Evolutionary conservation across 2,888 invertebrate species (phyloP), one percentile per base, ranked within the genome.

Genomic region (Meghimatium bilineatum): DNA sequence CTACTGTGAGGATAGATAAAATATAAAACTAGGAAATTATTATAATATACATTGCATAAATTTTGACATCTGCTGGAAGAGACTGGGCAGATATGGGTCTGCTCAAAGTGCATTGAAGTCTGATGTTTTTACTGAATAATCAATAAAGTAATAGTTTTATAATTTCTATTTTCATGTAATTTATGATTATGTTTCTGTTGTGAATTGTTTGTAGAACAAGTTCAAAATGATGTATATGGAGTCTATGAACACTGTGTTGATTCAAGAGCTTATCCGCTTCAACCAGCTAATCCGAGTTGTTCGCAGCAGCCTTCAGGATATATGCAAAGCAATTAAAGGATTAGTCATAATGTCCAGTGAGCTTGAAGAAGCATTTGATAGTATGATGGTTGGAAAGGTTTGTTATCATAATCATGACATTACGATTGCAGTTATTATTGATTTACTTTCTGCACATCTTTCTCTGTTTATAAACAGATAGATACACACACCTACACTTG

Each of bases 301-400:
- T 10, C 88, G 92, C 6, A 83, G 88, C 29, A 92, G 92, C 84
- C 89, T 93, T 49, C 89, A 89, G 82, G 93, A 93, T 84, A 91
- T 93, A 60, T 89, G 91, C 82, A 93, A 92, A 85, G 93, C 93
- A 79, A 92, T 93, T 85, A 92, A 92, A 82, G 93, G 93, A 52
- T 87, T 92, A 56, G 92, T 93, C 8, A 90, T 93, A 38, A 93
- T 93, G 93, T 92, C 93, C 5, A 85, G 91, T 2, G 92, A 93
- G 75, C 89, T 93, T 38, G 93, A 93, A 88, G 92, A 93, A 84
- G 92, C 93, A 76, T 93, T 93, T 88, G 92, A 93, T 85, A 92
- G 92, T 85, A 93, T 93, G 93, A 91, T 93, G 90, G 92, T 93
- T 36, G 93, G 93, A 80, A 93, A 93, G 92, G 92, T 93, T 85